These are phyloP conservation scores for Rhynchotus rufescens DNA, from an alignment of 2,797 vertebrate genomes.

Conservation along the genomic window DNA sequence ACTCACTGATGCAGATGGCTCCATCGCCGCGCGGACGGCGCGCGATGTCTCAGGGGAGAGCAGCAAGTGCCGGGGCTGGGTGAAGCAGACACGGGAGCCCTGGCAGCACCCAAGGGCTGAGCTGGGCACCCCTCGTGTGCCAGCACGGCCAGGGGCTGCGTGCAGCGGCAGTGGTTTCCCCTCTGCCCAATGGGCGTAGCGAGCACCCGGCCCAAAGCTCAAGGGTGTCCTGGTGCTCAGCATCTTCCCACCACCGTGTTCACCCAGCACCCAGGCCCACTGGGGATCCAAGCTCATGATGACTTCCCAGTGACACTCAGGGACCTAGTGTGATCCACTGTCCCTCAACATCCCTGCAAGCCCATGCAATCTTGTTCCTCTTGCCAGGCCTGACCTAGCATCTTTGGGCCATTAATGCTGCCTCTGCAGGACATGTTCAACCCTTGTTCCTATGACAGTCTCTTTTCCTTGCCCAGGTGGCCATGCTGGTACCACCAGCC, in stretches of 20 bases:
- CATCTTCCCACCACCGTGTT: not conserved
- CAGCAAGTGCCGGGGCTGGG: not conserved
- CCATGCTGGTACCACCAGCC: not conserved
- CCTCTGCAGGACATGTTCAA: not conserved
- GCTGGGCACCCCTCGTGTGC: not conserved
- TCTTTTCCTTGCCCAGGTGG: not conserved
- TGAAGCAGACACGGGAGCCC: not conserved
- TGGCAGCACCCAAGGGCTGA: not conserved
- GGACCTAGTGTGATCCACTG: not conserved
- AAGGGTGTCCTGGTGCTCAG: accelerated
- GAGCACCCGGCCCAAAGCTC: not conserved
- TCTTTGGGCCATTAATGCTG: accelerated
- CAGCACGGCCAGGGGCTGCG: not conserved
- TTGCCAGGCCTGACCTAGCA: not conserved
- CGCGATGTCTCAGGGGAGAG: not conserved
- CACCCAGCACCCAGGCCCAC: accelerated
- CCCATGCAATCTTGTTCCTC: not conserved
- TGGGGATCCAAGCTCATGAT: not conserved
- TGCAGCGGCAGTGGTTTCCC: not conserved
- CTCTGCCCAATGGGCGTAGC: accelerated
- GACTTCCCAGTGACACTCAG: not conserved
- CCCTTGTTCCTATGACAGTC: accelerated
- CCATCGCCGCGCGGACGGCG: not conserved
- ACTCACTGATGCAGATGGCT: slow-evolving; percentile 48
- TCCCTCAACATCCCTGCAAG: not conserved